Evolutionary conservation across 2,113 vertebrate genomes (phyloP), one percentile per base, ranked within the genome.

Genomic region (Amphiprion ocellaris): DNA sequence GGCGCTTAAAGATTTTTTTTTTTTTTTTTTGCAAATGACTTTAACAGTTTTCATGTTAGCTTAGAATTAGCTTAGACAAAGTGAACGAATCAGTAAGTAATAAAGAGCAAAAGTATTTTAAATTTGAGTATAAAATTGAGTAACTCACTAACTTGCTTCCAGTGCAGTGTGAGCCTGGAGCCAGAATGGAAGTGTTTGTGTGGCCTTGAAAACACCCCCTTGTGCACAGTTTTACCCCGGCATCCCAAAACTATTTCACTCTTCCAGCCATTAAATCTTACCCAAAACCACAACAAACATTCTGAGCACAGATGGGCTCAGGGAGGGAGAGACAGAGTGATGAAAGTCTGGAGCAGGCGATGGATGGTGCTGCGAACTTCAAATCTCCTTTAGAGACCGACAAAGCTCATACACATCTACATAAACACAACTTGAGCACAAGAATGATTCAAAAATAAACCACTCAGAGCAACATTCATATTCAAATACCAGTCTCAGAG

Each of bases 281-380:
- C 74, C 60, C 65, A 39, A 66, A 88, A 70, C 77, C 88, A 75
- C 74, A 83, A 83, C 85, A 89, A 85, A 90, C 74, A 83, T 10
- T 54, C 14, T 16, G 61, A 81, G 67, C 74, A 64, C 82, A 91
- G 73, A 90, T 74, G 73, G 82, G 47, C 62, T 64, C 21, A 9
- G 37, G 30, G 52, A 39, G 59, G 49, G 67, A 37, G 73, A 66
- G 46, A 19, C 30, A 53, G 26, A 33, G 14, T 2, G 10, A 28
- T 54, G 24, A 56, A 53, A 60, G 65, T 47, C 12, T 39, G 61
- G n/a, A 24, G 14, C 2, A 10, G 49, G 64, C 8, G 28, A 52
- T 39, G 60, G 28, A 52, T 39, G 60, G 23, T 33, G 39, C 49
- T 30, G 17, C 39, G 39, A 68, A 77, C 71, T 70, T 82, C 16